Percentiles rank a stretch among this genome's conserved stretches.
Evolutionary conservation across 2,888 invertebrate genomes (phyloP).

Genomic region (Dendrolimus pini): DNA sequence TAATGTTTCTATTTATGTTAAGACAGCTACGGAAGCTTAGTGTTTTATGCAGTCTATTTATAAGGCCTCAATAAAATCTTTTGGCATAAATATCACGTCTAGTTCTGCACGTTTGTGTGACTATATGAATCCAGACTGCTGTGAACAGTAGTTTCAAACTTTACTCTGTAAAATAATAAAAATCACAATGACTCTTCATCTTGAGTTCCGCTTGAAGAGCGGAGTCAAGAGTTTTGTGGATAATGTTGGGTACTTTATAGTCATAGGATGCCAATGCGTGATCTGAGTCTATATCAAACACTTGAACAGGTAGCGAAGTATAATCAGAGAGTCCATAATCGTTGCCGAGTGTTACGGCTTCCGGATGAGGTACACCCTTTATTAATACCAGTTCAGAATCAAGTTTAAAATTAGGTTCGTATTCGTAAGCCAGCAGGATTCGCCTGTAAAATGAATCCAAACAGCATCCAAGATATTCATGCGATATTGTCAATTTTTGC

Average conservation of each 20-base stretch:
- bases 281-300: conserved; percentile 2
- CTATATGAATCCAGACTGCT: no score
- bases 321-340: conserved; percentile 18
- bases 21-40: no score
- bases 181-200: conserved; percentile 12
- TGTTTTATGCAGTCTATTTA: no score
- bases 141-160: no score
- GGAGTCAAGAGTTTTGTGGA: conserved; percentile 4
- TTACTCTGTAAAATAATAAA: conserved; percentile 7
- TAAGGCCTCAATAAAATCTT: no score
- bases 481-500: conserved; percentile 11
- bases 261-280: conserved; percentile 1
- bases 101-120: no score
- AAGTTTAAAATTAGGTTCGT: conserved; percentile 21
- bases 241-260: conserved; percentile 4
- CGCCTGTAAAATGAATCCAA: conserved; percentile 21
- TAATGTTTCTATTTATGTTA: no score
- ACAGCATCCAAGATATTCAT: conserved; percentile 18
- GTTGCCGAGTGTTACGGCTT: conserved; percentile 13
- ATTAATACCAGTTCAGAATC: conserved; percentile 29
- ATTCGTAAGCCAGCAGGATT: conserved; percentile 21
- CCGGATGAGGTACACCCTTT: conserved; percentile 23
- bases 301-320: conserved; percentile 1
- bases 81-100: no score
- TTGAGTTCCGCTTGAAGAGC: conserved; percentile 3